Evolutionary conservation across 2,888 invertebrate species (phyloP), one percentile per base, ranked within the genome.

Genomic region (Acrobeloides nanus): DNA sequence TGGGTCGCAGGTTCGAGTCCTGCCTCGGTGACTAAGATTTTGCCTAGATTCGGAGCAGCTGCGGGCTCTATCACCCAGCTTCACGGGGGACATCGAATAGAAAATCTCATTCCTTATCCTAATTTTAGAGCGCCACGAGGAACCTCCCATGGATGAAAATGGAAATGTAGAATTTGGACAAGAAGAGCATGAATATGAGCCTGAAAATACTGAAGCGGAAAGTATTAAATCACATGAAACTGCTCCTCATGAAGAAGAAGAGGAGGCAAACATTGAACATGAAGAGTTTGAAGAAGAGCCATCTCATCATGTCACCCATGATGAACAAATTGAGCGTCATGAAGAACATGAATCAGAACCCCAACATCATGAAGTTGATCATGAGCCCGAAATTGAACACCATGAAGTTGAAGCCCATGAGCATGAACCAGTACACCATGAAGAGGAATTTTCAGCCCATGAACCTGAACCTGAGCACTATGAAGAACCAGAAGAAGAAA

Each of bases 311-410:
- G n/a, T n/a, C n/a, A n/a, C n/a, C n/a, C n/a, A n/a, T n/a, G n/a
- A n/a, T n/a, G 7, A 33, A 8, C 12, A 39, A 8, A 15, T 33
- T 8, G 15, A 39, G 15, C 31, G 23, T 15, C 23, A 39, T 15
- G 33, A 39, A 15, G 7, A 39, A n/a, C n/a, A n/a, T n/a, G n/a
- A n/a, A n/a, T 35, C 39, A 12, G 32, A n/a, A n/a, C n/a, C 25
- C 25, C 35, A 7, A 6, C 39, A 39, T 17, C n/a, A 6, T 6
- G 15, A 7, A 8, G 32, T 7, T 24, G n/a, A 12, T 17, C 12
- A 21, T 23, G 21, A 15, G 21, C 24, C 23, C 21, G 21, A 10
- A 15, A 10, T 10, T 15, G 10, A n/a, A n/a, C n/a, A n/a, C n/a
- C 12, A 39, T n/a, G 10, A 12, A 35, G 15, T 10, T 10, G 12